A percentile compares a stretch with the other conserved stretches of the same genome.
Conservation (phyloP, 30 jellyfish, hydroid and myxozoan genomes). For the Pelagia noctiluca region DNA sequence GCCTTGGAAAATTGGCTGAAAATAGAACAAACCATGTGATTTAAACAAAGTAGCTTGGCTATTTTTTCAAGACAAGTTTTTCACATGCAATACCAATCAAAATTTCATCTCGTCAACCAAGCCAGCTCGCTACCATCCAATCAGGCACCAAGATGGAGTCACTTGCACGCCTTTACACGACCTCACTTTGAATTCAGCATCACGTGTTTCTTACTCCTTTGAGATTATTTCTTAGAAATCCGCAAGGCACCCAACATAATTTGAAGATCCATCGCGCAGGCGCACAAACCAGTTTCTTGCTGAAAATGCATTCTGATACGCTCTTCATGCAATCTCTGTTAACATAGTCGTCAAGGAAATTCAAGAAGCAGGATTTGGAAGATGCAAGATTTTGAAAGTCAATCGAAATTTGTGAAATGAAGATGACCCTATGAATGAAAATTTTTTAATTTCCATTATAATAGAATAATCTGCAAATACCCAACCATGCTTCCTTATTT, state of each 20-base stretch:
- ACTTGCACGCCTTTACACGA: too few species aligned
- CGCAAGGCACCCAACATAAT: constrained; percentile 31
- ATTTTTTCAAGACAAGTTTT: too few species aligned
- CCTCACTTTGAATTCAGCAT: too few species aligned
- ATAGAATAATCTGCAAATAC: background rate
- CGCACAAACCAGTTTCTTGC: background rate
- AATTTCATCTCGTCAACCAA: too few species aligned
- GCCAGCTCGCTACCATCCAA: too few species aligned
- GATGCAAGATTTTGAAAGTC: background rate
- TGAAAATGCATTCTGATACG: constrained; percentile 27
- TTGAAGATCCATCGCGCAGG: constrained; percentile 44
- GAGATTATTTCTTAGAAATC: constrained; percentile 21
- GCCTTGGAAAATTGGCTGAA: too few species aligned
- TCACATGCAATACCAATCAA: too few species aligned
- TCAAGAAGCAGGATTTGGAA: background rate
- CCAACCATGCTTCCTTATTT: too few species aligned
- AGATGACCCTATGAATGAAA: background rate
- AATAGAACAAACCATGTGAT: too few species aligned
- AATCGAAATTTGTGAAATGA: background rate
- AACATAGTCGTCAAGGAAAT: background rate
- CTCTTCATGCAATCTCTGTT: constrained; percentile 50
- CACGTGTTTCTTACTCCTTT: constrained; percentile 45
- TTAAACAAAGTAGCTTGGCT: too few species aligned
- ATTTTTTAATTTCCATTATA: too few species aligned
- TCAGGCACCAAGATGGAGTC: too few species aligned